A percentile compares a stretch with the other conserved stretches of the same genome.
Conservation (phyloP, 2,113 vertebrate genomes). For the Pithys albifrons region DNA sequence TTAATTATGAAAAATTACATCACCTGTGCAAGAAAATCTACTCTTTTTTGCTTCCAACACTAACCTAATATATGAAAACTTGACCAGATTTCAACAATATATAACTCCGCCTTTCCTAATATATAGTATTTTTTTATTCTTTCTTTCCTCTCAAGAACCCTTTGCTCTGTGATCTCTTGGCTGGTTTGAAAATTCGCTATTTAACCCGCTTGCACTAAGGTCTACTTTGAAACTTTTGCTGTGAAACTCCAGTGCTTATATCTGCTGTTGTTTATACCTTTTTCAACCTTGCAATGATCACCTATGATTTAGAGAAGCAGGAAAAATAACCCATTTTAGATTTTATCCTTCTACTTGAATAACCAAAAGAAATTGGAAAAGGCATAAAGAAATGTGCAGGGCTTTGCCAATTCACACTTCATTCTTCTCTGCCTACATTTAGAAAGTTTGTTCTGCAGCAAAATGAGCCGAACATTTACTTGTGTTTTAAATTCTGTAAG, state of each 20-base stretch:
- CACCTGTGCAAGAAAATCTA: neutral
- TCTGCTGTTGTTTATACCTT: neutral
- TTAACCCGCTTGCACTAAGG: neutral
- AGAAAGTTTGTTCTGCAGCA: neutral
- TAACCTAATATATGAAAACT: neutral
- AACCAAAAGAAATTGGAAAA: neutral
- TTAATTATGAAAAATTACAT: neutral
- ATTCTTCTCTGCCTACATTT: neutral
- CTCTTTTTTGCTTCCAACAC: neutral
- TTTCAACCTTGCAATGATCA: neutral
- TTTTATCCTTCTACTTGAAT: neutral
- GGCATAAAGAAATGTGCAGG: neutral
- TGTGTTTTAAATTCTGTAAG: neutral
- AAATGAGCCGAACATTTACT: neutral
- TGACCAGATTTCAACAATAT: neutral
- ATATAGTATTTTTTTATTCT: rapidly evolving
- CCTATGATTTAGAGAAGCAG: neutral
- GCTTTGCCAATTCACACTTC: neutral
- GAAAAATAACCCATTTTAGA: neutral
- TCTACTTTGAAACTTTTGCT: neutral
- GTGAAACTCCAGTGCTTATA: neutral
- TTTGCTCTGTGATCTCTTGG: neutral
- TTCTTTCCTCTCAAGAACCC: neutral
- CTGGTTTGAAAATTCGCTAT: neutral
- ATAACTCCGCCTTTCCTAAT: neutral